Base-by-base conservation (phyloP, 2,113 vertebrate species). In the Corvus cornix region DNA sequence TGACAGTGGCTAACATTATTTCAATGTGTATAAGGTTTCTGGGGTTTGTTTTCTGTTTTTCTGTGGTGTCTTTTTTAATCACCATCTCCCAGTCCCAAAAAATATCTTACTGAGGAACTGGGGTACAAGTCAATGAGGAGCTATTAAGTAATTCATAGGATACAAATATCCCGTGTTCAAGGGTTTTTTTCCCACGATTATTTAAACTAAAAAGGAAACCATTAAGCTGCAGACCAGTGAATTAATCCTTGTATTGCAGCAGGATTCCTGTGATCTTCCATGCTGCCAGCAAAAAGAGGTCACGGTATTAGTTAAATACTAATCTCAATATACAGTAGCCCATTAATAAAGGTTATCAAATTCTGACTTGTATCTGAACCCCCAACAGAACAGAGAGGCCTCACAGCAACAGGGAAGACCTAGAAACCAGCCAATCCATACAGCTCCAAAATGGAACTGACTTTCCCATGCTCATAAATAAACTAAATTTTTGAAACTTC, bases 321-420 rank as follows among this genome's bases (percentile, higher is more conserved):
- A 35, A 93, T 86, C 83, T 74, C 91, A 89, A 41, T 51, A 48
- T 51, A 74, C 69, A 95, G 84, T 23, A 67, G 60, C 44, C 89
- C 73, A 48, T 95, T 86, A 90, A 70, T 53, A 90, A 95, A 93
- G 80, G 86, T 90, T 89, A 96, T 59, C 80, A 92, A 68, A 56
- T 48, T 48, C 49, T 75, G 76, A 63, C 64, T 84, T 56, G 30
- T 27, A 20, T 51, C 35, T 62, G 60, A 86, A 92, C 37, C 27
- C 72, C 43, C 16, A 66, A 26, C 33, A 88, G 55, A 67, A 88
- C n/a, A 75, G 31, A 83, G 83, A 60, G 53, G 39, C 58, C 51
- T 77, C 35, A 56, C 16, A 89, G 73, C n/a, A 80, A 51, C 23
- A 46, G 48, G 22, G 48, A 59, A 81, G 68, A 75, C 20, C 37